Evolutionary conservation across 2,113 vertebrate genomes (phyloP), one percentile per base, ranked within the genome.

Genomic region (Cochlearius cochlearius): DNA sequence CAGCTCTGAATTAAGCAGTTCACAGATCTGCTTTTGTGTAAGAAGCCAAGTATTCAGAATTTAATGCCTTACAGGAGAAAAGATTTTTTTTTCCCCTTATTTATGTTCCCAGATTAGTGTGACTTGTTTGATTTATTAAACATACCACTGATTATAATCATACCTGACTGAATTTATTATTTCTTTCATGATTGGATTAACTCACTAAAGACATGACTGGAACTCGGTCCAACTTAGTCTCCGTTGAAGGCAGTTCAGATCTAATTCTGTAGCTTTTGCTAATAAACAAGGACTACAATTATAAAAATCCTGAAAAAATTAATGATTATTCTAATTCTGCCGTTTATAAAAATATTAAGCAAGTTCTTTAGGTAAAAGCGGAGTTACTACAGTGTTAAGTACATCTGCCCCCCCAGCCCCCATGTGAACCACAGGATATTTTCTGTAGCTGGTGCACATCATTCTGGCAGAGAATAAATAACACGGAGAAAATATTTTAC

Each of bases 101-200:
- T 66, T 53, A 43, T 30, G 23, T 68, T 58, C 27, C 32, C 41
- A 26, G 41, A 50, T 66, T 88, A n/a, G 29, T n/a, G 50, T 25
- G 22, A 26, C 50, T 75, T 39, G 22, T 52, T 83, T 71, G 72
- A 78, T 85, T 77, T 88, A 74, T 78, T 86, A 82, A 88, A 38
- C 39, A 56, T 41, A 56, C 13, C 60, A 27, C 22, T 39, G 11
- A 55, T 47, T 71, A 59, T 38, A 59, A 69, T 88, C 17, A 45
- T 41, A 76, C 18, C 60, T 59, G 27, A n/a, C 38, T 56, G 47
- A 15, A 63, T 62, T 26, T 81, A 13, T 32, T 77, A 52, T 69
- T 81, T 50, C 38, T 92, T 71, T 60, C 50, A 41, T 8, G 19
- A 73, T 10, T 26, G 26, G 19, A 68, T 80, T 30, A 84, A 55